These are phyloP conservation scores for Ptychochromis oligacanthus DNA, from an alignment of 2,113 vertebrate species.

Conservation along the genomic window DNA sequence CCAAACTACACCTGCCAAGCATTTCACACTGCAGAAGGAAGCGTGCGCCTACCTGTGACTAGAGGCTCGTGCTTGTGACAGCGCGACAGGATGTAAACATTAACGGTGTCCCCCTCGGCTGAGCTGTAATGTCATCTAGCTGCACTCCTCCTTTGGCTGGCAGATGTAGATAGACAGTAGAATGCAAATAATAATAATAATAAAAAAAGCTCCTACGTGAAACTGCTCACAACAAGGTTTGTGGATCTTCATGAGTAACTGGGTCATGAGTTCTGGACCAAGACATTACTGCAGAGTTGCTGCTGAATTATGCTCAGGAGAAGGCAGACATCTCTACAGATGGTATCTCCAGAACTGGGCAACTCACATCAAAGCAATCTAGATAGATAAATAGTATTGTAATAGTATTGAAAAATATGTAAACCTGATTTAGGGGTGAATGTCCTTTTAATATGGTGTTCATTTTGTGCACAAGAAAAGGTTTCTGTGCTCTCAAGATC, in stretches of 20 bases:
- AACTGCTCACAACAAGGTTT: background rate
- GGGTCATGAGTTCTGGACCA: background rate
- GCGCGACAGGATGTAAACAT: background rate
- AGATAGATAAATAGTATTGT: background rate
- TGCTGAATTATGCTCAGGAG: background rate
- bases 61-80: background rate
- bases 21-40: background rate
- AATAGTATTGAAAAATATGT: background rate
- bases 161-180: background rate
- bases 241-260: background rate
- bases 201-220: background rate
- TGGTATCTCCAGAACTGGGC: background rate
- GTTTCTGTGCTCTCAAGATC: background rate
- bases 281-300: background rate
- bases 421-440: background rate
- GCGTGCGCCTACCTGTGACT: background rate
- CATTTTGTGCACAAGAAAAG: background rate
- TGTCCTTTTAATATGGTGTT: background rate
- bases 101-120: background rate
- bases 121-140: background rate
- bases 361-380: background rate
- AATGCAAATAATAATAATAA: too few relatives aligned
- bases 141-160: background rate
- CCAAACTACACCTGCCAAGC: background rate
- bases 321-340: background rate